Conservation (phyloP, 2,888 invertebrate species). For the Coelogynopora nodosa region DNA sequence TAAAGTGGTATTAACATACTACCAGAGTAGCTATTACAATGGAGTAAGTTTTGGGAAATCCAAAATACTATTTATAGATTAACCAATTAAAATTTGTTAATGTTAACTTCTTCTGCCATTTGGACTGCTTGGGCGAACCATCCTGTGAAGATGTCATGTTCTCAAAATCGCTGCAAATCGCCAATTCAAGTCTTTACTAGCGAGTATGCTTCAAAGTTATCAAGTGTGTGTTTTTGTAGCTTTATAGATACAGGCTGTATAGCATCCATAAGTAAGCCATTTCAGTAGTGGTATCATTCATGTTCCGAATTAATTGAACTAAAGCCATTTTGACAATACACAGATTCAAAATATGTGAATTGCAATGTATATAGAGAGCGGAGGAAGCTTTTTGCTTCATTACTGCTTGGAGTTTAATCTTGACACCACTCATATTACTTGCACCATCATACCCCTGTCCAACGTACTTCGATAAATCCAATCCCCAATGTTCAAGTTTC, state of each 20-base stretch:
- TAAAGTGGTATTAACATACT: too few species aligned
- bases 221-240: conserved; percentile 8
- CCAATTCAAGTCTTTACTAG: not conserved
- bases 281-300: not conserved
- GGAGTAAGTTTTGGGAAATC: too few species aligned
- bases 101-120: not conserved
- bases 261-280: not conserved
- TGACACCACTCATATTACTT: conserved; percentile 24
- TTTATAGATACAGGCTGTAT: conserved; percentile 12
- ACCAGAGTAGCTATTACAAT: too few species aligned
- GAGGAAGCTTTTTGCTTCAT: not conserved
- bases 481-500: not conserved
- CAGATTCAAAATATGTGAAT: conserved; percentile 17
- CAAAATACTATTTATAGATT: not conserved
- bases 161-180: not conserved
- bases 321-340: conserved; percentile 16
- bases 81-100: not conserved
- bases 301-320: conserved; percentile 20
- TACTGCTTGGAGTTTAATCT: conserved; percentile 6
- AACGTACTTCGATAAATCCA: not conserved
- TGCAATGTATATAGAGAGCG: not conserved
- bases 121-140: not conserved
- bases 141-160: not conserved
- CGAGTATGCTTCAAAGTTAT: conserved; percentile 19
- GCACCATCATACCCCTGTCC: conserved; percentile 24